Conservation (phyloP, 1,140 invertebrate genomes). For the Ceratina calcarata region DNA sequence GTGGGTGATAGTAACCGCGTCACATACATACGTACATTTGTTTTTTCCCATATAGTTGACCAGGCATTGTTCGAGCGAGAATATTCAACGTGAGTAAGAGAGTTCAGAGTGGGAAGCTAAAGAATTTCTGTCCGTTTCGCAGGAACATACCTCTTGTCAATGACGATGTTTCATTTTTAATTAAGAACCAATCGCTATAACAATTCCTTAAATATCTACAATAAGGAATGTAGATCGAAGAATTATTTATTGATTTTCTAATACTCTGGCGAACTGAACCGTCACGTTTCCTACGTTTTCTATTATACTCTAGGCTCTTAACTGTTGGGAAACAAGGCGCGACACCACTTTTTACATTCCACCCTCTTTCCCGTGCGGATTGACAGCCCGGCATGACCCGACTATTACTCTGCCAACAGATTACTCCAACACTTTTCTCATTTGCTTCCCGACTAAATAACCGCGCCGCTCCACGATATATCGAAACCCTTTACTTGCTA, state of each 20-base stretch:
- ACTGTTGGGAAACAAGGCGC: slow-evolving; percentile 27
- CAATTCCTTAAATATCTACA: too few relatives aligned
- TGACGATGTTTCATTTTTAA: neutral
- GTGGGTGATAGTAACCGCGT: too few relatives aligned
- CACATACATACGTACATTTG: neutral
- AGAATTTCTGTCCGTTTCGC: neutral
- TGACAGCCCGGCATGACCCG: slow-evolving; percentile 25
- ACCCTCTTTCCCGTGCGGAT: slow-evolving; percentile 2
- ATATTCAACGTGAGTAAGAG: neutral
- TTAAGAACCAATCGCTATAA: neutral
- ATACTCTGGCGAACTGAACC: too few relatives aligned
- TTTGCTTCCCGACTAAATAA: slow-evolving; percentile 48
- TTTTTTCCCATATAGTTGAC: neutral
- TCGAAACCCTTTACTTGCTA: slow-evolving; percentile 5
- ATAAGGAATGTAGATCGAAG: too few relatives aligned
- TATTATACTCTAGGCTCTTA: neutral
- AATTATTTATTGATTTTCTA: too few relatives aligned
- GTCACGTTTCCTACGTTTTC: too few relatives aligned
- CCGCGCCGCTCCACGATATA: slow-evolving; percentile 8
- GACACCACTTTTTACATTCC: slow-evolving; percentile 21
- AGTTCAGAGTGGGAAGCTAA: neutral
- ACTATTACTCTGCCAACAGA: slow-evolving; percentile 23
- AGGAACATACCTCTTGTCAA: neutral
- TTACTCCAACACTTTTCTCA: slow-evolving; percentile 26
- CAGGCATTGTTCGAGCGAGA: neutral